Evolutionary conservation across 2,797 vertebrate species (phyloP), one percentile per base, ranked within the genome.

Genomic region (Intellagama lesueurii): DNA sequence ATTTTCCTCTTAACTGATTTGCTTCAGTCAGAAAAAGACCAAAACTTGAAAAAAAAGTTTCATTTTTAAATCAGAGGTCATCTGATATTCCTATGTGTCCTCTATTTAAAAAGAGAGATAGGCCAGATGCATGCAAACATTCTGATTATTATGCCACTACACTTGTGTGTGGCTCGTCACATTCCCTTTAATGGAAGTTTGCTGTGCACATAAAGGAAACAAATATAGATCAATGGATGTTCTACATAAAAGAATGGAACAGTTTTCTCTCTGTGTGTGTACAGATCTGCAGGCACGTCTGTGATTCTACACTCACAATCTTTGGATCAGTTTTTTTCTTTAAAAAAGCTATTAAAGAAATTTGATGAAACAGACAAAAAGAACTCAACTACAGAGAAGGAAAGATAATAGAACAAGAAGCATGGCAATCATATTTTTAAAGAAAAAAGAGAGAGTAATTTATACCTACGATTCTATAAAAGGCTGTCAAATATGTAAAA

Each of bases 1-100:
- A 83, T 66, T 77, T 86, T 77, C 17, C 26, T n/a, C 60, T 86
- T 26, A 86, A 30, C 28, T 77, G 28, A 86, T 12, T 66, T 86
- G 14, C 32, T 85, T 44, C 22, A 35, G 52, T 32, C 26, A 19
- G 49, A 52, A 52, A 7, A 28, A 75, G 12, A 24, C 12, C 24
- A 12, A 60, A 79, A 79, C 28, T n/a, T 11, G 30, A 60, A 32
- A 85, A 40, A 22, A 85, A 64, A 22, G 1, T 56, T 3, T 60
- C 47, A 76, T 9, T 26, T 76, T 44, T 30, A 85, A 64, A 40
- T n/a, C 24, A 17, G 52, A 76, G 35, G 28, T 76, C 12, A 40
- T 28, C n/a, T 64, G 72, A 60, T 17, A 52, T 30, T 72, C 30
- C 30, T 32, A 52, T n/a, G 8, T n/a, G 44, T 9, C 28, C 30